Evolutionary conservation across 92 coral and sea anemone genomes (phyloP).

Genomic region (Umimayanthus kanabou): DNA sequence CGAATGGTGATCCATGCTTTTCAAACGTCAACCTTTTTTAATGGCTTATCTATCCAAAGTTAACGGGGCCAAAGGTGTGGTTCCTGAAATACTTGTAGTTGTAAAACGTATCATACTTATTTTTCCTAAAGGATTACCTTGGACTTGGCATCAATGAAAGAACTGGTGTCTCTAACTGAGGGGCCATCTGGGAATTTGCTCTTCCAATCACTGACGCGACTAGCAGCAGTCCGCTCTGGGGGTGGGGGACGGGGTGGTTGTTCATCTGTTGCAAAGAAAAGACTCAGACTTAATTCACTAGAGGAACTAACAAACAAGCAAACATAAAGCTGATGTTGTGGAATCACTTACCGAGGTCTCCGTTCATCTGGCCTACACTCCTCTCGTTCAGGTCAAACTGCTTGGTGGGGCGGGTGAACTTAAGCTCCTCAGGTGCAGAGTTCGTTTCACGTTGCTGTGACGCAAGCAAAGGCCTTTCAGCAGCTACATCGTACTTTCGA

Average conservation of each 20-base stretch:
- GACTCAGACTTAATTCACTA: background rate
- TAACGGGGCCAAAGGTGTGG: too few relatives aligned
- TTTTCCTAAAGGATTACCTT: background rate
- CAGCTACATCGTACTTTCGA: background rate
- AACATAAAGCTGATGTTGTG: background rate
- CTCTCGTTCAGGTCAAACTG: slow-evolving; percentile 30
- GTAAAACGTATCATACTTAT: too few relatives aligned
- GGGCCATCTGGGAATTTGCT: slow-evolving; percentile 49
- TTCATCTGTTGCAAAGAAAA: slow-evolving; percentile 29
- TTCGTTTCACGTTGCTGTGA: slow-evolving; percentile 4
- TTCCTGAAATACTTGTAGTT: too few relatives aligned
- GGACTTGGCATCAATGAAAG: background rate
- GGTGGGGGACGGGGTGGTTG: slow-evolving; percentile 68
- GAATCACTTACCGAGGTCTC: slow-evolving; percentile 22
- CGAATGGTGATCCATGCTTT: too few relatives aligned
- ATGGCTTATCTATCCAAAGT: too few relatives aligned
- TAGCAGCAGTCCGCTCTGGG: slow-evolving; percentile 82
- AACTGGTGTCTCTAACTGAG: background rate
- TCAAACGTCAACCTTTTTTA: too few relatives aligned
- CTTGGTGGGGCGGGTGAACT: slow-evolving; percentile 13
- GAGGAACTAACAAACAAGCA: too few relatives aligned
- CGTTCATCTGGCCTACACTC: slow-evolving; percentile 12
- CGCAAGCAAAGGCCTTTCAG: slow-evolving; percentile 27
- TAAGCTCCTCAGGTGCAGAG: slow-evolving; percentile 13
- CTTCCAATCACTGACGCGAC: slow-evolving; percentile 80